Evolutionary conservation across 1,140 invertebrate genomes (phyloP).

Genomic region (Micrasema minimum): DNA sequence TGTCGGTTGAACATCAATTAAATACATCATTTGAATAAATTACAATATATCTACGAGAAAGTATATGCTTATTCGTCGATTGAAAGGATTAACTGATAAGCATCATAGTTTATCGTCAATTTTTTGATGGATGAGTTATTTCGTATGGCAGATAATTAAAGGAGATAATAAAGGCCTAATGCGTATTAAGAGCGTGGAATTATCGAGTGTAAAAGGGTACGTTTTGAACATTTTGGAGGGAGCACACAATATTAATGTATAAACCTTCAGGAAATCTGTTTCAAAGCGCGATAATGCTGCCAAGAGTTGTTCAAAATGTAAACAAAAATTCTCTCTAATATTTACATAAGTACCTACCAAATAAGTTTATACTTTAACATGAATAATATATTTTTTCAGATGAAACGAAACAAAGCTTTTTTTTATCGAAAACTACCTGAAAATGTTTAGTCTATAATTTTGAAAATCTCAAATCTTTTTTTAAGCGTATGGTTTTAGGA

Average conservation of each 20-base stretch:
- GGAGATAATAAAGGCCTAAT: conserved; percentile 18
- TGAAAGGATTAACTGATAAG: too few species aligned
- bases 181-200: conserved; percentile 21
- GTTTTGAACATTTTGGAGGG: not conserved
- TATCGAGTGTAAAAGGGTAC: conserved; percentile 2
- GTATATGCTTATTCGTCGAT: too few species aligned
- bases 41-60: too few species aligned
- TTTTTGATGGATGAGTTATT: not conserved
- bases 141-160: conserved; percentile 21
- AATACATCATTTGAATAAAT: conserved; percentile 10
- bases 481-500: too few species aligned
- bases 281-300: not conserved
- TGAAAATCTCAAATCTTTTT: too few species aligned
- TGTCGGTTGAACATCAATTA: conserved; percentile 14
- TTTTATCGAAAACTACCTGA: too few species aligned
- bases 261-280: too few species aligned
- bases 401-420: too few species aligned
- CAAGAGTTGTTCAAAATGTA: not conserved
- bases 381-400: not conserved
- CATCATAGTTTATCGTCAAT: not conserved
- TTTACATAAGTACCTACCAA: not conserved
- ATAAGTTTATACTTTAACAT: not conserved
- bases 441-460: too few species aligned
- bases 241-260: too few species aligned
- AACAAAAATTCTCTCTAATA: not conserved